These are phyloP conservation scores for Amaurobius ferox DNA, from an alignment of 2,888 invertebrate genomes.

Conservation along the genomic window DNA sequence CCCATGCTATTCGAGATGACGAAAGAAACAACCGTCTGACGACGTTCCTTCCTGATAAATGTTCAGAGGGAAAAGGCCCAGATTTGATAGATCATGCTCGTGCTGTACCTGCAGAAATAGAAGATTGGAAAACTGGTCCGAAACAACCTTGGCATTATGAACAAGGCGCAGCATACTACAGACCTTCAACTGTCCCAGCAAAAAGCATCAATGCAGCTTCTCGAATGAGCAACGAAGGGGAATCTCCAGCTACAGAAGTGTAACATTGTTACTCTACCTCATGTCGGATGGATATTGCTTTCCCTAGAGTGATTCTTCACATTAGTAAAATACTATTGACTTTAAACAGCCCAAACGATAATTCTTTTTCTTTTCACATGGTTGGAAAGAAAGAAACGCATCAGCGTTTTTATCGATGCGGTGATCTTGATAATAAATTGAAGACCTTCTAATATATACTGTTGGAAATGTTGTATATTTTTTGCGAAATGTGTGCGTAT, in stretches of 20 bases:
- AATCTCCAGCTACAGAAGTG: slow-evolving; percentile 68
- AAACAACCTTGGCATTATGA: slow-evolving; percentile 62
- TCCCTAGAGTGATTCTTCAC: background rate
- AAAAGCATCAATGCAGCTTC: slow-evolving; percentile 61
- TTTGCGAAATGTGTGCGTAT: slow-evolving; percentile 36
- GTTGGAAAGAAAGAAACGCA: background rate
- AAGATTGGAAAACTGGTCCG: slow-evolving; percentile 65
- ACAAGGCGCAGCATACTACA: slow-evolving; percentile 54
- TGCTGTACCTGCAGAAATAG: slow-evolving; percentile 60
- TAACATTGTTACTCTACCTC: slow-evolving; percentile 64
- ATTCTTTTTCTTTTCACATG: background rate
- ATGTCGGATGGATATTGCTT: slow-evolving; percentile 25
- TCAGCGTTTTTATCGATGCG: slow-evolving; percentile 56
- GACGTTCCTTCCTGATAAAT: slow-evolving; percentile 62
- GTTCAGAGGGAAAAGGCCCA: slow-evolving; percentile 61
- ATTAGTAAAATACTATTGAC: background rate
- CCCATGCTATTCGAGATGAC: slow-evolving; percentile 38
- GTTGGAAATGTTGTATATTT: slow-evolving; percentile 56
- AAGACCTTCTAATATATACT: slow-evolving; percentile 36
- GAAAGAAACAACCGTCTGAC: slow-evolving; percentile 55
- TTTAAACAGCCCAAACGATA: slow-evolving; percentile 29
- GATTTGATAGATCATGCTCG: slow-evolving; percentile 70
- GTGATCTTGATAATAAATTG: slow-evolving; percentile 52
- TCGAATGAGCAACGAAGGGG: slow-evolving; percentile 60
- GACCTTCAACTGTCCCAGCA: slow-evolving; percentile 39